phyloP scores from a whole-genome alignment of 2,888 invertebrate genomes.

The Petrolisthes cinctipes region DNA sequence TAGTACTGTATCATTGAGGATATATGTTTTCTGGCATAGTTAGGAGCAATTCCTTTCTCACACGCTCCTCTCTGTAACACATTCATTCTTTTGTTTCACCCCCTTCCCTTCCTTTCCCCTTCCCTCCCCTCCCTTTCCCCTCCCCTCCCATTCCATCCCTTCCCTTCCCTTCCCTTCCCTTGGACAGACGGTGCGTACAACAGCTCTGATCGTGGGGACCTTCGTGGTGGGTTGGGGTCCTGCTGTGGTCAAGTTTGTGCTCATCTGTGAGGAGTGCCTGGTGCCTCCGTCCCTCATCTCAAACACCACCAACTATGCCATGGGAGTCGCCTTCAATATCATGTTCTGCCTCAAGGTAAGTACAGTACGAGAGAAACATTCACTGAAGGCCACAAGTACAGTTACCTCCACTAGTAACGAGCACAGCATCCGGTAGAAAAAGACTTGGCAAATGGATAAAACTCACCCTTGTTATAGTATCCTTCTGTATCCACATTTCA shows the following conservation, averaged over 20 bases:
- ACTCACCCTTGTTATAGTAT: neutral
- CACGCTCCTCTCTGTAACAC: too few relatives aligned
- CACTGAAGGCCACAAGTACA: neutral
- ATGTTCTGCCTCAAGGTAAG: slow-evolving; percentile 34
- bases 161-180: too few relatives aligned
- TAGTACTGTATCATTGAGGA: too few relatives aligned
- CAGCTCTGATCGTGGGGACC: slow-evolving; percentile 49
- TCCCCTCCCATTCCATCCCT: too few relatives aligned
- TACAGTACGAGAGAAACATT: neutral
- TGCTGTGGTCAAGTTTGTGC: slow-evolving; percentile 31
- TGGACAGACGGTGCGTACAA: slow-evolving; percentile 40
- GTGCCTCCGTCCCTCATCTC: neutral
- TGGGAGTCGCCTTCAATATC: slow-evolving; percentile 32
- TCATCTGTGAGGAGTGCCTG: slow-evolving; percentile 40
- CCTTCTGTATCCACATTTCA: neutral
- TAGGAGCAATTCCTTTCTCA: too few relatives aligned
- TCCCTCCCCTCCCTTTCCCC: too few relatives aligned
- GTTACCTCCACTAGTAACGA: neutral
- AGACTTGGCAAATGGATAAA: too few relatives aligned
- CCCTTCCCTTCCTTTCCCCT: too few relatives aligned
- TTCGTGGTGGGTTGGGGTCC: slow-evolving; percentile 47
- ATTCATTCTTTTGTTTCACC: too few relatives aligned
- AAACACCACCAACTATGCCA: slow-evolving; percentile 11
- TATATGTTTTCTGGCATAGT: too few relatives aligned
- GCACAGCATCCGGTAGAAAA: neutral